Conservation (phyloP, 2,888 invertebrate genomes). For the Hirtodrosophila cameraria region DNA sequence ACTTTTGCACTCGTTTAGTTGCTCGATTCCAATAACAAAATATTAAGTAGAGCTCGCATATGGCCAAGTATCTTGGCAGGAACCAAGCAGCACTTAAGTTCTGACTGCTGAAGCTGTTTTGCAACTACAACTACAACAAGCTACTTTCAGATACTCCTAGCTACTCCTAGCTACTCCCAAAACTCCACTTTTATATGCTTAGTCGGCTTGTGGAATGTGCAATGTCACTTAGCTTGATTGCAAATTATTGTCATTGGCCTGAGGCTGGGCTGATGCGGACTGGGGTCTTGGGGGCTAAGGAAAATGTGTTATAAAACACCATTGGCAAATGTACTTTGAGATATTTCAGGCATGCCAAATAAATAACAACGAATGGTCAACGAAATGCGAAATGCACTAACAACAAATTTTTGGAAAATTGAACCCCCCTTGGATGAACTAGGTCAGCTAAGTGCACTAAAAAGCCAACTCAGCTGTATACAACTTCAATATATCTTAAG, state of each 20-base stretch:
- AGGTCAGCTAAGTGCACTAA: conserved; percentile 49
- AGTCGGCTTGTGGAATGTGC: conserved; percentile 26
- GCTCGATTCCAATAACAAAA: conserved; percentile 19
- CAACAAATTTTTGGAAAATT: conserved; percentile 18
- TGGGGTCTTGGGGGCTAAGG: too few species aligned
- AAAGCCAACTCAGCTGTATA: conserved; percentile 13
- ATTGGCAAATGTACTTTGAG: conserved; percentile 29
- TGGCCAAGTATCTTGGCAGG: conserved; percentile 40
- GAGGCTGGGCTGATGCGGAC: conserved; percentile 14
- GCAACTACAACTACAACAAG: too few species aligned
- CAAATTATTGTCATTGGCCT: conserved; percentile 57
- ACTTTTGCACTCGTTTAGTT: conserved; percentile 3
- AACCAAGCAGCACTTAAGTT: conserved; percentile 45
- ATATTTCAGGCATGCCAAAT: conserved; percentile 47
- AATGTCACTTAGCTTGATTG: conserved; percentile 63
- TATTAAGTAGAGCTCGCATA: conserved; percentile 28
- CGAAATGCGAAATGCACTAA: conserved; percentile 38
- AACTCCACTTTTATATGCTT: conserved; percentile 6
- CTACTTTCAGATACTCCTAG: conserved; percentile 4
- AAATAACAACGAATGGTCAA: conserved; percentile 41
- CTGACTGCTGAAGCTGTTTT: conserved; percentile 29
- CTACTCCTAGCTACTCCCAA: not conserved
- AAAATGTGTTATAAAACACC: conserved; percentile 11
- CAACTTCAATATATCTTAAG: conserved; percentile 18
- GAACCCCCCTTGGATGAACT: conserved; percentile 8